Percentiles rank a stretch among this genome's conserved stretches.
These are phyloP conservation scores for Eonycteris spelaea DNA, from an alignment of 2,113 vertebrate genomes.

Conservation along the genomic window DNA sequence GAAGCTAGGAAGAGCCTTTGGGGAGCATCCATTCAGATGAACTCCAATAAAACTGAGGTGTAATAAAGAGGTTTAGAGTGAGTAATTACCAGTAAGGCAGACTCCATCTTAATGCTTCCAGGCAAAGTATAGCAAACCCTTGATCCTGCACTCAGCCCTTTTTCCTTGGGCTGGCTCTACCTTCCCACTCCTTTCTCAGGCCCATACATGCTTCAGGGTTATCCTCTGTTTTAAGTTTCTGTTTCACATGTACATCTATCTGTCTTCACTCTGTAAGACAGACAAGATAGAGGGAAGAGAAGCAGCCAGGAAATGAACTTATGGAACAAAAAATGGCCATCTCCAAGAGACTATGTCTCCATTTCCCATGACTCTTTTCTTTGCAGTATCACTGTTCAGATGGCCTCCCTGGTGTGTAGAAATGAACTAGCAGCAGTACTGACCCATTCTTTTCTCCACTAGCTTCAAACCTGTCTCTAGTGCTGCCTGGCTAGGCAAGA, in stretches of 20 bases:
- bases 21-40: neutral
- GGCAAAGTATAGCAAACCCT: neutral
- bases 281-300: neutral
- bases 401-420: neutral
- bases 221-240: neutral
- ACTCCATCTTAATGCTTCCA: neutral
- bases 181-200: neutral
- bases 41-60: neutral
- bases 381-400: neutral
- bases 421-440: neutral
- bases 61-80: neutral
- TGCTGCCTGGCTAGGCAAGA: neutral
- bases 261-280: neutral
- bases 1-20: neutral
- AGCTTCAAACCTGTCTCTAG: neutral
- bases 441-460: neutral
- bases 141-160: neutral
- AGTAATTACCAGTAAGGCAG: neutral
- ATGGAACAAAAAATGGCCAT: conserved; percentile 3
- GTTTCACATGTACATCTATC: neutral
- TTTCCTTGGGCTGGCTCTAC: neutral
- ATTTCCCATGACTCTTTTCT: neutral
- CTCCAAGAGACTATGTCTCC: neutral
- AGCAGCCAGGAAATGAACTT: neutral
- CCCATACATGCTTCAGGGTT: neutral